Conservation (phyloP, 1,140 invertebrate genomes). For the Brachionus rotundiformis region DNA sequence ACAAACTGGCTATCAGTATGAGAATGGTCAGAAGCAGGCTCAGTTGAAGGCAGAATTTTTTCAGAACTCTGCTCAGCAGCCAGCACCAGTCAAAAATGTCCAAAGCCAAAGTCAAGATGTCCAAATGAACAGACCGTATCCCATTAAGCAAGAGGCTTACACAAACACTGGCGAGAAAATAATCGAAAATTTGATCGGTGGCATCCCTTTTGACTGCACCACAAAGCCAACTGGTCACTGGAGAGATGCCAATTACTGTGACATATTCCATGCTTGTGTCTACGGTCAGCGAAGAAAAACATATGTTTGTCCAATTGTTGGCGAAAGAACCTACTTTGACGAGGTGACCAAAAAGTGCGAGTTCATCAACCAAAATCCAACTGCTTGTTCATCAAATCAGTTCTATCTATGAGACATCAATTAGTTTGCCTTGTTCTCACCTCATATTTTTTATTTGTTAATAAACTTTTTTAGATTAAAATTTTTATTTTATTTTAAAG, state of each 20-base stretch:
- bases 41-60: neutral
- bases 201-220: conserved; percentile 48
- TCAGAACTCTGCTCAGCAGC: neutral
- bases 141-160: conserved; percentile 12
- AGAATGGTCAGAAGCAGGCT: neutral
- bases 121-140: neutral
- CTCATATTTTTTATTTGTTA: no score
- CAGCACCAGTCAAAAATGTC: neutral
- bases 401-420: conserved; percentile 18
- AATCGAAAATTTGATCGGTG: conserved; percentile 45
- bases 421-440: neutral
- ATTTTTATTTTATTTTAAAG: no score
- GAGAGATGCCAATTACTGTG: conserved; percentile 38
- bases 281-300: conserved; percentile 32
- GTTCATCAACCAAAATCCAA: conserved; percentile 30
- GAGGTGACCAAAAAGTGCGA: conserved; percentile 26
- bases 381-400: neutral
- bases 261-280: conserved; percentile 51
- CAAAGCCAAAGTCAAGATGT: neutral
- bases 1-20: neutral
- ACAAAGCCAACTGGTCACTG: conserved; percentile 36
- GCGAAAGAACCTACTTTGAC: conserved; percentile 51
- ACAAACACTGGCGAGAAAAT: conserved; percentile 45
- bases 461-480: no score
- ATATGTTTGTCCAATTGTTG: conserved; percentile 25